phyloP scores from a whole-genome alignment of 2,113 vertebrate species.

The Orthonyx spaldingii region DNA sequence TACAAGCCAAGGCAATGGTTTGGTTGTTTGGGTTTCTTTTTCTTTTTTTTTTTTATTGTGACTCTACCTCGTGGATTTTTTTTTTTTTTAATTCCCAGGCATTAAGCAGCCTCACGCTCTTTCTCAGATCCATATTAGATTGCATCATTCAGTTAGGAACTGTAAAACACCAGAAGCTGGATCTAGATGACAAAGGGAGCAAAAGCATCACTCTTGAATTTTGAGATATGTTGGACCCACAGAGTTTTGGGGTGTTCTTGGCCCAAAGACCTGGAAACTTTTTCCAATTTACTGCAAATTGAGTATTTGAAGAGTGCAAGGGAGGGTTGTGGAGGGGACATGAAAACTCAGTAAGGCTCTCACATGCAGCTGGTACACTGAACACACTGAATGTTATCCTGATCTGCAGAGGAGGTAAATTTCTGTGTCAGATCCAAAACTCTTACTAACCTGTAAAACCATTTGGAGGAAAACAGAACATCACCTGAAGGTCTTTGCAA shows the following conservation, averaged over 20 bases:
- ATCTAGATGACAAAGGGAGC: background rate
- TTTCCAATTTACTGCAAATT: background rate
- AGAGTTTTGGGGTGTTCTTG: background rate
- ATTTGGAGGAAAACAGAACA: background rate
- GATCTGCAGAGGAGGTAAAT: background rate
- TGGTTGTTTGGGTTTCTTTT: background rate
- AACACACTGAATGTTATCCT: background rate
- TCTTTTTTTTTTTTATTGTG: accelerated
- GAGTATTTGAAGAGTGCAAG: background rate
- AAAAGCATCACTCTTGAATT: background rate
- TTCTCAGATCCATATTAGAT: background rate
- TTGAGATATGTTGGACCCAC: background rate
- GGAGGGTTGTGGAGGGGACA: background rate
- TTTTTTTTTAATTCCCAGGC: background rate
- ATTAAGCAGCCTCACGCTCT: background rate
- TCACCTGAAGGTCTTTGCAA: background rate
- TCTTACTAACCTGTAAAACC: background rate
- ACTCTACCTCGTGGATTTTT: background rate
- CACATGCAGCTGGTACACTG: background rate
- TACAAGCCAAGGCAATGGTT: background rate
- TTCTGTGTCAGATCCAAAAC: background rate
- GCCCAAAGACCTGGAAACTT: background rate
- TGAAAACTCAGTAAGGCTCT: background rate
- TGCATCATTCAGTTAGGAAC: background rate
- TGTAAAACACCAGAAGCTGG: background rate